phyloP scores from a whole-genome alignment of 2,797 vertebrate species.

The Potorous gilbertii region DNA sequence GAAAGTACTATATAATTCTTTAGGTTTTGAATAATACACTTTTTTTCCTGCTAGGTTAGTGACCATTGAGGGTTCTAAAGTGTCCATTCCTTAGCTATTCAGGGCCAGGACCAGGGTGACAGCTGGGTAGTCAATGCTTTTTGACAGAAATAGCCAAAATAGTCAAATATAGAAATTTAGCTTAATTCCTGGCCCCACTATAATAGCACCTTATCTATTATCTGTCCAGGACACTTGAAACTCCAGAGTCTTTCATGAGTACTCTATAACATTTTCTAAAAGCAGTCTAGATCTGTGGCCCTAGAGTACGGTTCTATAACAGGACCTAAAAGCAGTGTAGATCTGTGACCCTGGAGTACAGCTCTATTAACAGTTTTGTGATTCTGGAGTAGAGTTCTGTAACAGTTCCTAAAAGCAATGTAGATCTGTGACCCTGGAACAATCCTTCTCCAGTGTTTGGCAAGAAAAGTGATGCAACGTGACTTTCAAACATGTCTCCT shows the following conservation, averaged over 20 bases:
- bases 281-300: constrained; percentile 62
- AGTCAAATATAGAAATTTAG: not conserved
- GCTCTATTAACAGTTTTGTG: too few relatives aligned
- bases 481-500: constrained; percentile 60
- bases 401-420: constrained; percentile 10
- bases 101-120: not conserved
- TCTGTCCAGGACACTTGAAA: not conserved
- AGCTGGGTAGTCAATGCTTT: not conserved
- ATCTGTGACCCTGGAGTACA: too few relatives aligned
- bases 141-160: not conserved
- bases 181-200: not conserved
- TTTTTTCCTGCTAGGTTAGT: not conserved
- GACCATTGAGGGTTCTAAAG: not conserved
- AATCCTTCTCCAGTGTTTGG: constrained; percentile 61
- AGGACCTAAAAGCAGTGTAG: too few relatives aligned
- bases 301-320: too few relatives aligned
- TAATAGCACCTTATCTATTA: not conserved
- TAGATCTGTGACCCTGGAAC: constrained; percentile 35
- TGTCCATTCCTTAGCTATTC: not conserved
- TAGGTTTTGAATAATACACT: constrained; percentile 30
- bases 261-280: constrained; percentile 57
- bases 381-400: not conserved
- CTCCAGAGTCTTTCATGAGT: constrained; percentile 47
- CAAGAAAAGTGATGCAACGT: constrained; percentile 69
- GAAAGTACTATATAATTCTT: constrained; percentile 23